Conservation (phyloP, 2,797 vertebrate genomes). For the Dendrocincla fuliginosa region DNA sequence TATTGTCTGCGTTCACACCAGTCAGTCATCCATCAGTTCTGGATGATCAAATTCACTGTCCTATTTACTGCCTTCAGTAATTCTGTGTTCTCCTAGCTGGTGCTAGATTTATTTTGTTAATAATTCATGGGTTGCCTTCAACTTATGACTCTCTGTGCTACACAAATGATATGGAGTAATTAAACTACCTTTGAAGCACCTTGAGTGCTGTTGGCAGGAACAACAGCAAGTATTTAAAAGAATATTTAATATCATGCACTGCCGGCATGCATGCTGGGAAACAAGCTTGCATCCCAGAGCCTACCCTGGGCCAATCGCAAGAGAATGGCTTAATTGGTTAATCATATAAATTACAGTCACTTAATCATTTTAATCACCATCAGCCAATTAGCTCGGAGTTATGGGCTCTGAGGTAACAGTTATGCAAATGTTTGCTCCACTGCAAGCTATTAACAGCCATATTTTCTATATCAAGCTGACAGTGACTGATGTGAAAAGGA, state of each 20-base stretch:
- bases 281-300: conserved; percentile 64
- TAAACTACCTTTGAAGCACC: conserved; percentile 60
- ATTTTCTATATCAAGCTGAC: conserved; percentile 77
- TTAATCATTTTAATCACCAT: conserved; percentile 89
- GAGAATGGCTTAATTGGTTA: conserved; percentile 86
- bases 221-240: conserved; percentile 59
- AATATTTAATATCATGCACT: conserved; percentile 36
- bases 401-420: conserved; percentile 82
- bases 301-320: conserved; percentile 72
- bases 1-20: conserved; percentile 19
- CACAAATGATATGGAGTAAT: conserved; percentile 56
- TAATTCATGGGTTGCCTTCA: conserved; percentile 40
- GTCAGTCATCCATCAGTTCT: conserved; percentile 50
- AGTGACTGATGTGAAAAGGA: conserved; percentile 73
- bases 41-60: conserved; percentile 52
- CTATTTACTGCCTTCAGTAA: conserved; percentile 45
- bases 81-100: background rate
- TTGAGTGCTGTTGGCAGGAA: conserved; percentile 44
- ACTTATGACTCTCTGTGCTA: conserved; percentile 2
- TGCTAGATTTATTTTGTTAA: conserved; percentile 52
- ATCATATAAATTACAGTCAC: conserved; percentile 88
- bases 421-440: conserved; percentile 85
- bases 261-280: conserved; percentile 72
- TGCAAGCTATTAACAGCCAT: conserved; percentile 78
- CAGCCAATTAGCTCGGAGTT: conserved; percentile 84